Evolutionary conservation across 92 coral and sea anemone genomes (phyloP).

Genomic region (Porites lobata): DNA sequence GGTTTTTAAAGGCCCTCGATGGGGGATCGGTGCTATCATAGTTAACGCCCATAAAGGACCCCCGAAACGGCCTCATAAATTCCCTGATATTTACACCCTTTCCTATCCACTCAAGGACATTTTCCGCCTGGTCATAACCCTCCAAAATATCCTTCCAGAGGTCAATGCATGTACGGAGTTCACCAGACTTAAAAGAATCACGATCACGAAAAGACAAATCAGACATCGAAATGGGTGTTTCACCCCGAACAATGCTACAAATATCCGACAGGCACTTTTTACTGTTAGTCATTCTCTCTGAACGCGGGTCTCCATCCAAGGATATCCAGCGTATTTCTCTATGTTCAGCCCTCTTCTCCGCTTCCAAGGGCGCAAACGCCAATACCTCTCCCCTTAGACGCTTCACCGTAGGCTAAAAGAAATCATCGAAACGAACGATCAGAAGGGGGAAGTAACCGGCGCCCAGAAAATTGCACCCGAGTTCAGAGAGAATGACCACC

Average conservation of each 20-base stretch:
- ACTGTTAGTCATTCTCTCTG: not conserved
- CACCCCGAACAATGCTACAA: not conserved
- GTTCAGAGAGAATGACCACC: conserved; percentile 8
- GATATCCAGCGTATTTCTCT: conserved; percentile 10
- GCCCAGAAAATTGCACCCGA: conserved; percentile 1
- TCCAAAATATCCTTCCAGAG: conserved; percentile 17
- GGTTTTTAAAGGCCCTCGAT: conserved; percentile 38
- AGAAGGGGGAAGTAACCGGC: not conserved
- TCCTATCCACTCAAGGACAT: conserved; percentile 39
- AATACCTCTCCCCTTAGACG: conserved; percentile 4
- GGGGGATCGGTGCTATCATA: conserved; percentile 47
- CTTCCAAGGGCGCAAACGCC: conserved; percentile 12
- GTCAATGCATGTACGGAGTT: not conserved
- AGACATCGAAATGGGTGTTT: not conserved
- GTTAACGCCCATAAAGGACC: conserved; percentile 40
- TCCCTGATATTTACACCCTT: conserved; percentile 12
- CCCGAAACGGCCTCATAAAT: conserved; percentile 42
- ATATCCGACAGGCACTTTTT: not conserved
- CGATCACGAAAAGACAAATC: conserved; percentile 7
- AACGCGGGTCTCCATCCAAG: conserved; percentile 11
- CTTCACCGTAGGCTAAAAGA: conserved; percentile 10
- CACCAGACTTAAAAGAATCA: not conserved
- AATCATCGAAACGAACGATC: not conserved
- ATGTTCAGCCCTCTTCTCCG: not conserved
- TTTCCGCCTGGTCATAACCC: not conserved